A percentile compares a stretch with the other conserved stretches of the same genome.
Evolutionary conservation across 2,888 invertebrate species (phyloP).

Genomic region (Cephus pulcher): DNA sequence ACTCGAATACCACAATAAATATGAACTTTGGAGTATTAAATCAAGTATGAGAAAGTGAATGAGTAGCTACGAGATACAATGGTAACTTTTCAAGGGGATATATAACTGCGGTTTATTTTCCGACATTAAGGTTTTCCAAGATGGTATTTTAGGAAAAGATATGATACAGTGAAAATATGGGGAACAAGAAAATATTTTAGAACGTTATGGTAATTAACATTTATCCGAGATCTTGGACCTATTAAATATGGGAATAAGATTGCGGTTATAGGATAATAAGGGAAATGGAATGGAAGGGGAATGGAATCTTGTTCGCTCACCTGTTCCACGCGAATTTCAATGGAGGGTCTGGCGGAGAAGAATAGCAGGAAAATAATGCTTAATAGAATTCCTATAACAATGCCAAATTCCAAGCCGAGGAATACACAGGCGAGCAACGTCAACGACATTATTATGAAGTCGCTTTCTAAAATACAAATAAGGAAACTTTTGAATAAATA

Average conservation of each 20-base stretch:
- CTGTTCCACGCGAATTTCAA: slow-evolving; percentile 43
- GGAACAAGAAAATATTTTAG: background rate
- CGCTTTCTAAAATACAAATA: slow-evolving; percentile 67
- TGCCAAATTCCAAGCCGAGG: slow-evolving; percentile 75
- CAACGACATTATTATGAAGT: slow-evolving; percentile 70
- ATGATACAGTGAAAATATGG: background rate
- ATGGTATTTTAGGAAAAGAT: background rate
- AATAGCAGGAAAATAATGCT: slow-evolving; percentile 70
- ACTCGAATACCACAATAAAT: too few relatives aligned
- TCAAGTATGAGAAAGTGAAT: too few relatives aligned
- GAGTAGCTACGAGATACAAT: too few relatives aligned
- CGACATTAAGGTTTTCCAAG: background rate
- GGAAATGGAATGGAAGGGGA: background rate
- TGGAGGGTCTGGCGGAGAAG: slow-evolving; percentile 68
- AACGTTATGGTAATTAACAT: background rate
- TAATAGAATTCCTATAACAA: slow-evolving; percentile 70
- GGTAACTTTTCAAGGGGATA: background rate
- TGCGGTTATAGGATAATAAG: background rate
- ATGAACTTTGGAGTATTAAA: too few relatives aligned
- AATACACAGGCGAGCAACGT: slow-evolving; percentile 73
- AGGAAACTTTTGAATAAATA: background rate
- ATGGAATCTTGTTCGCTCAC: slow-evolving; percentile 23
- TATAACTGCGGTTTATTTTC: background rate
- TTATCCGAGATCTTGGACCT: too few relatives aligned
- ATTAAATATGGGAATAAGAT: too few relatives aligned